Evolutionary conservation across 2,888 invertebrate species (phyloP).

Genomic region (Nipponacmea schrenckii): DNA sequence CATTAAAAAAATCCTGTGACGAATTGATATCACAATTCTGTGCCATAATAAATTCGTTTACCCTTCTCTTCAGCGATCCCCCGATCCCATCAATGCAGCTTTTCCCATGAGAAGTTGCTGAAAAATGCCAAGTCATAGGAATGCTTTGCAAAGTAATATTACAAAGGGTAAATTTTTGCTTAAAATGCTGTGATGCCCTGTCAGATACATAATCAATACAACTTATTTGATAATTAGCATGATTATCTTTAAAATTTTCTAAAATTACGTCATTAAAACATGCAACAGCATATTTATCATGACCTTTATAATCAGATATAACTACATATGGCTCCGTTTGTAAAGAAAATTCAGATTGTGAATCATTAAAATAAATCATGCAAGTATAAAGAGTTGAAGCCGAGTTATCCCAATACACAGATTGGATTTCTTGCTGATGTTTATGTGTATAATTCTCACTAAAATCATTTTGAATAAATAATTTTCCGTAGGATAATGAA

Average conservation of each 20-base stretch:
- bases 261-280: neutral
- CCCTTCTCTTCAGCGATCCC: constrained; percentile 9
- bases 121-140: constrained; percentile 3
- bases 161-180: constrained; percentile 8
- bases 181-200: constrained; percentile 12
- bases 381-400: neutral
- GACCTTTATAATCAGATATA: constrained; percentile 7
- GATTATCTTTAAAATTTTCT: neutral
- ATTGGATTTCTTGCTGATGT: too few species aligned
- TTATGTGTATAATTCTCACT: too few species aligned
- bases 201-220: constrained; percentile 5
- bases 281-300: constrained; percentile 13
- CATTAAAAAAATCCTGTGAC: neutral
- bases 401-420: neutral
- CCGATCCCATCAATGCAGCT: constrained; percentile 12
- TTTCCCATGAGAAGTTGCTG: constrained; percentile 12
- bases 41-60: neutral
- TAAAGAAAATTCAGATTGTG: neutral
- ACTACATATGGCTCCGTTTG: constrained; percentile 1
- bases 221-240: neutral
- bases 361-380: neutral
- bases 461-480: too few species aligned
- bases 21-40: neutral
- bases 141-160: neutral
- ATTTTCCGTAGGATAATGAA: too few species aligned